These are phyloP conservation scores for Burhinus oedicnemus DNA, from an alignment of 2,113 vertebrate genomes.

Conservation along the genomic window DNA sequence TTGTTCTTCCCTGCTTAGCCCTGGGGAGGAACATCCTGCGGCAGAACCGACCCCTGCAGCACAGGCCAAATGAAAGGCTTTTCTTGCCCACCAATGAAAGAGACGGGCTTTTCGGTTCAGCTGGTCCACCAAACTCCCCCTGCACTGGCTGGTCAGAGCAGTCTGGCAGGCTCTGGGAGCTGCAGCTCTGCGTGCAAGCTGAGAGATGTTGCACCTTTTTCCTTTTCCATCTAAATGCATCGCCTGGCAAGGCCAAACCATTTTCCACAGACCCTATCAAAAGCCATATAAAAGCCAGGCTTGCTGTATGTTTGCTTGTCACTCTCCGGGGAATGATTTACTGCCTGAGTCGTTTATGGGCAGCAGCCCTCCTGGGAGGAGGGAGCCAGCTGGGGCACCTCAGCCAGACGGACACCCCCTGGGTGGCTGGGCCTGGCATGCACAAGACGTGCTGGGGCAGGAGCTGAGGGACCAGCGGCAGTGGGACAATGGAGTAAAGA, in stretches of 20 bases:
- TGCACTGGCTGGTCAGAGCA: not conserved
- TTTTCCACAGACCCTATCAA: not conserved
- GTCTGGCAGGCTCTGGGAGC: not conserved
- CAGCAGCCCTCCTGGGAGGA: not conserved
- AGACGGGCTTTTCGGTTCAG: not conserved
- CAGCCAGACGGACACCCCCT: not conserved
- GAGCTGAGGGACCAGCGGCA: not conserved
- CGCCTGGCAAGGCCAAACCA: not conserved
- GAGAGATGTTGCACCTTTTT: not conserved
- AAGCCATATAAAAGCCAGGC: not conserved
- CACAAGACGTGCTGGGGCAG: not conserved
- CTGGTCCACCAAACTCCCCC: not conserved
- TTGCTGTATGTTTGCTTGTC: not conserved
- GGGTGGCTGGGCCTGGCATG: not conserved
- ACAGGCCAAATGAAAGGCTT: not conserved
- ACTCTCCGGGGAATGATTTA: not conserved
- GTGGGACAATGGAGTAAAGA: not conserved
- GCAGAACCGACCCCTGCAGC: not conserved
- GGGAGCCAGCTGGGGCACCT: not conserved
- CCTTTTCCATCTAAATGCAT: not conserved
- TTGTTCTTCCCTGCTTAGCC: not conserved
- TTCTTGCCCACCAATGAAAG: not conserved
- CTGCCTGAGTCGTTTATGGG: not conserved
- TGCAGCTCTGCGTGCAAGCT: not conserved
- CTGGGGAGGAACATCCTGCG: not conserved